Evolutionary conservation across 2,113 vertebrate species (phyloP).

Genomic region (Seriola rivoliana): DNA sequence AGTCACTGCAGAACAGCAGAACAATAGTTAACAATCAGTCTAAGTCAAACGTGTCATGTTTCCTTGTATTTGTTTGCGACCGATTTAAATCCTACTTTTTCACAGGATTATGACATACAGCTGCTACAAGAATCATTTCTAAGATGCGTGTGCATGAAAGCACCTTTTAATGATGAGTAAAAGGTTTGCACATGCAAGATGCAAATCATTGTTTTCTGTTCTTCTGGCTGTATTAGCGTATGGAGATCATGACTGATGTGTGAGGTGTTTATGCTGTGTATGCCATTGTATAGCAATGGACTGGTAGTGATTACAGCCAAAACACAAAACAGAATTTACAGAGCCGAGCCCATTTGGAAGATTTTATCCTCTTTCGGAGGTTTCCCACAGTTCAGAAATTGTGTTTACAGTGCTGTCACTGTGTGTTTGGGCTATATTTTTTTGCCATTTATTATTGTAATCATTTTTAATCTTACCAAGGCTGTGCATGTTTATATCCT

Average conservation of each 20-base stretch:
- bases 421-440: background rate
- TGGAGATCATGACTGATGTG: background rate
- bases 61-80: background rate
- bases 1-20: background rate
- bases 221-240: slow-evolving; percentile 2
- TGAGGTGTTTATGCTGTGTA: background rate
- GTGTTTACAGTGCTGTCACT: background rate
- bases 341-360: slow-evolving; percentile 11
- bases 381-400: background rate
- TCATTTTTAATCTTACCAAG: background rate
- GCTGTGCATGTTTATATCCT: background rate
- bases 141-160: background rate
- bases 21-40: background rate
- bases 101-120: background rate
- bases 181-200: slow-evolving; percentile 16
- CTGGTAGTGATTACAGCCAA: slow-evolving; percentile 14
- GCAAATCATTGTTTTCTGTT: slow-evolving; percentile 26
- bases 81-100: slow-evolving; percentile 1
- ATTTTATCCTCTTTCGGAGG: background rate
- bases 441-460: slow-evolving; percentile 1
- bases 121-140: background rate
- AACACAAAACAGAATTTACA: slow-evolving; percentile 11
- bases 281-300: background rate
- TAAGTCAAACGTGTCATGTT: background rate
- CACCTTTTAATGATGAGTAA: slow-evolving; percentile 5